Percentiles rank a stretch among this genome's conserved stretches.
These are phyloP conservation scores for Zaprionus tsacasi DNA, from an alignment of 1,140 invertebrate species.

Conservation along the genomic window DNA sequence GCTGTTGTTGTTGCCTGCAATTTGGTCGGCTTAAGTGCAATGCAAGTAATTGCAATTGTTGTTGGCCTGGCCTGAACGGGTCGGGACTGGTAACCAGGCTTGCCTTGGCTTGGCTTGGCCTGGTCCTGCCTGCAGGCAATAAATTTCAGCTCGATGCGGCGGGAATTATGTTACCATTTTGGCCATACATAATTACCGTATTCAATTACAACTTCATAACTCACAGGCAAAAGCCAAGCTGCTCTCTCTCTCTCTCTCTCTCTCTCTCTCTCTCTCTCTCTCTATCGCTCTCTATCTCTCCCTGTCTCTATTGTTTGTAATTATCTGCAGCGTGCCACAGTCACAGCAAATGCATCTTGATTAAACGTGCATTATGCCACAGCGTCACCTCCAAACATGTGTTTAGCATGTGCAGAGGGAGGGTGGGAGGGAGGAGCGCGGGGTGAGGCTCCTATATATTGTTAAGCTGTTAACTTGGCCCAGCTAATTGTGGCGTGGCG, in stretches of 20 bases:
- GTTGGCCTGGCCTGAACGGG: background rate
- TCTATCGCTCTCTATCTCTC: too few species aligned
- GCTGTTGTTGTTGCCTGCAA: slow-evolving; percentile 10
- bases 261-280: slow-evolving; percentile 5
- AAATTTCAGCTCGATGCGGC: slow-evolving; percentile 1
- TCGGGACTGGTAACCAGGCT: background rate
- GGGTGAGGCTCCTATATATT: background rate
- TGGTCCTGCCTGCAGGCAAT: background rate
- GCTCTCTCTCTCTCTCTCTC: background rate
- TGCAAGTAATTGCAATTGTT: slow-evolving; percentile 49
- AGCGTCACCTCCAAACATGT: slow-evolving; percentile 32
- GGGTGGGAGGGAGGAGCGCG: accelerated
- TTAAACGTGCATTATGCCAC: slow-evolving; percentile 46
- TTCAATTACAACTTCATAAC: slow-evolving; percentile 76
- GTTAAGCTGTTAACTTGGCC: slow-evolving; percentile 6
- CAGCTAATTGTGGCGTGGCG: slow-evolving; percentile 18
- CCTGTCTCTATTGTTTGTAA: slow-evolving; percentile 42
- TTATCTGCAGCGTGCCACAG: slow-evolving; percentile 33
- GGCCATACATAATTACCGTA: slow-evolving; percentile 60
- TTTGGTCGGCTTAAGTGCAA: slow-evolving; percentile 34
- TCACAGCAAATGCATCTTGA: slow-evolving; percentile 53
- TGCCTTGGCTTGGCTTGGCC: background rate
- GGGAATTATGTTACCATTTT: slow-evolving; percentile 36
- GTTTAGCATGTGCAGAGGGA: slow-evolving; percentile 9
- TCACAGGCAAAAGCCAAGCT: slow-evolving; percentile 17